Evolutionary conservation across 2,113 vertebrate genomes (phyloP).

Genomic region (Lates calcarifer): DNA sequence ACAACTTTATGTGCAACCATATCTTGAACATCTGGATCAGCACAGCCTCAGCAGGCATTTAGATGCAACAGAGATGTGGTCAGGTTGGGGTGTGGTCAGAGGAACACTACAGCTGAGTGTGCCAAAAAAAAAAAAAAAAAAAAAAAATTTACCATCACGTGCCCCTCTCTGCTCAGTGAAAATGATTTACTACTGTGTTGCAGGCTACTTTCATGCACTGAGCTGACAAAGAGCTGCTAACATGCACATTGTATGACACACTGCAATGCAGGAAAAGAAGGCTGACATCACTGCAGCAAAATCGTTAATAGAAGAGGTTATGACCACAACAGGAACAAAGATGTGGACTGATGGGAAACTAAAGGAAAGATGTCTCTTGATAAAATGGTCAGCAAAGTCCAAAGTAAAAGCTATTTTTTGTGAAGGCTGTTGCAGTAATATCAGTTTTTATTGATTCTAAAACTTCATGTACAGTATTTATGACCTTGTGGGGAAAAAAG

Average conservation of each 20-base stretch:
- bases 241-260: conserved; percentile 67
- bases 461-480: background rate
- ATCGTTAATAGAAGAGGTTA: conserved; percentile 57
- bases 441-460: conserved; percentile 1
- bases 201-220: conserved; percentile 4
- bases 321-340: conserved; percentile 28
- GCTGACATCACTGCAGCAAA: conserved; percentile 79
- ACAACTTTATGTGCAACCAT: background rate
- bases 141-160: conserved; percentile 18
- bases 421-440: background rate
- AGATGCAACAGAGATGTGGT: background rate
- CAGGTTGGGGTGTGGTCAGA: conserved; percentile 10
- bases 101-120: conserved; percentile 7
- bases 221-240: conserved; percentile 26
- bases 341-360: background rate
- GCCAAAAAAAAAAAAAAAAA: conserved; percentile 15
- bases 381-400: background rate
- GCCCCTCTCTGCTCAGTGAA: conserved; percentile 29
- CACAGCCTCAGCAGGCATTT: background rate
- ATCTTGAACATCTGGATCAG: background rate
- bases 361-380: background rate
- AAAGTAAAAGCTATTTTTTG: background rate
- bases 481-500: background rate
- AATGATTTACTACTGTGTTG: conserved; percentile 38
- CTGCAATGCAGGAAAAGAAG: conserved; percentile 71